Evolutionary conservation across 2,113 vertebrate species (phyloP), one percentile per base, ranked within the genome.

Genomic region (Bos indicus): DNA sequence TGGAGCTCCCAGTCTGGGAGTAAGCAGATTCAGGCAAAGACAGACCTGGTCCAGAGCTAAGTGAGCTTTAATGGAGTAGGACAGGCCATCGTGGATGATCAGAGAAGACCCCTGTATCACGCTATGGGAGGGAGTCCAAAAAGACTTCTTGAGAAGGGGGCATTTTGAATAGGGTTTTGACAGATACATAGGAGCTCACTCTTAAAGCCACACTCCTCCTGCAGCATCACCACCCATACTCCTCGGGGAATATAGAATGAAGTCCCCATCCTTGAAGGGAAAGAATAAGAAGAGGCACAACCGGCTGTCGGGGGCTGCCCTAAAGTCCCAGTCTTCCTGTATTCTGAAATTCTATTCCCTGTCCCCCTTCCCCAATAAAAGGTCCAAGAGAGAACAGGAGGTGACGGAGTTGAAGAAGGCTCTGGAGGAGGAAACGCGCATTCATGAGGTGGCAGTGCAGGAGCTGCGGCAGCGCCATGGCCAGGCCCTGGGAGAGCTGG

Each of bases 371-470:
- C 15, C 8, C 23, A 21, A 59, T 36, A 13, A 67, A 87, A 99
- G 99, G 97, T 99, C 99, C 88, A 99, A 99, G 84, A 98, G 99
- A 80, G 99, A 99, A 91, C 99, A 99, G 10, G 99, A 99, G 98
- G 98, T 99, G 92, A 99, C 98, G 0, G 99, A 99, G 9, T 98
- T 99, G 26, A 99, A 99, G 98, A 98, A 99, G 92, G 98, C 99
- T 6, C 98, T 99, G 54, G 99, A 99, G 98, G 99, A 99, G 5
- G 99, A 99, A 84, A 98, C 99, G 0, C 99, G 99, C 0, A 40
- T 98, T 2, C 99, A 99, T 0, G 99, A 99, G 95, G 94, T 81
- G 23, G 99, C 99, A 7, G 98, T 99, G 3, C 99, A 99, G n/a
- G 99, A 99, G 83, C 98, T 99, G 94, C 94, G 99, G 59, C 99